Evolutionary conservation across 2,113 vertebrate genomes (phyloP), one percentile per base, ranked within the genome.

Genomic region (Aramus guarauna): DNA sequence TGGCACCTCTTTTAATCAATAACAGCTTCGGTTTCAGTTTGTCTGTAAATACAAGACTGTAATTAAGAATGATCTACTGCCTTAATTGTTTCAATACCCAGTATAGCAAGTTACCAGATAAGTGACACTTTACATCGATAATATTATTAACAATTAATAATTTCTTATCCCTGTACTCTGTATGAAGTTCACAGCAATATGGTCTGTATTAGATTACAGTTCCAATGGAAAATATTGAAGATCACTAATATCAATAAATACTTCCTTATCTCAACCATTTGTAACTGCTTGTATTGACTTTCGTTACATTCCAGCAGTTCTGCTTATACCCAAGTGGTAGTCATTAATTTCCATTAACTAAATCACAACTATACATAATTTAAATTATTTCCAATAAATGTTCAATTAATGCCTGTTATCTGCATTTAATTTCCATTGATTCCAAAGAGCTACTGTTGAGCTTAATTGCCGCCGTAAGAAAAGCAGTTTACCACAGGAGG

Each of bases 231-330:
- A 94, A 96, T 93, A 96, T 85, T 82, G 96, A 96, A 95, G 95
- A 97, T 97, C 94, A 91, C 81, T 97, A 96, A 93, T 83, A 94
- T 97, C 96, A 95, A 94, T 96, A 97, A 90, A 32, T 77, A 79
- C 71, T 93, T 95, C 84, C 91, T 92, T 89, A 85, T 87, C 91
- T 56, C 92, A 83, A 45, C 75, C 91, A 41, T 85, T 97, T 83
- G 68, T 68, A 94, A 73, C 90, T 62, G 86, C 88, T 68, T 27
- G 37, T 96, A 97, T 96, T 97, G 97, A 97, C 94, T 91, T 92
- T 5, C 1, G 0, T 58, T 20, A n/a, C 83, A 95, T 96, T 97
- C 94, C 95, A 94, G 92, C 85, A 96, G 95, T 97, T 88, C 75
- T 55, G 88, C 88, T 88, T 9, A 15, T 27, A 71, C 90, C 78